Evolutionary conservation across 2,797 vertebrate genomes (phyloP), one percentile per base, ranked within the genome.

Genomic region (Cuculus canorus): DNA sequence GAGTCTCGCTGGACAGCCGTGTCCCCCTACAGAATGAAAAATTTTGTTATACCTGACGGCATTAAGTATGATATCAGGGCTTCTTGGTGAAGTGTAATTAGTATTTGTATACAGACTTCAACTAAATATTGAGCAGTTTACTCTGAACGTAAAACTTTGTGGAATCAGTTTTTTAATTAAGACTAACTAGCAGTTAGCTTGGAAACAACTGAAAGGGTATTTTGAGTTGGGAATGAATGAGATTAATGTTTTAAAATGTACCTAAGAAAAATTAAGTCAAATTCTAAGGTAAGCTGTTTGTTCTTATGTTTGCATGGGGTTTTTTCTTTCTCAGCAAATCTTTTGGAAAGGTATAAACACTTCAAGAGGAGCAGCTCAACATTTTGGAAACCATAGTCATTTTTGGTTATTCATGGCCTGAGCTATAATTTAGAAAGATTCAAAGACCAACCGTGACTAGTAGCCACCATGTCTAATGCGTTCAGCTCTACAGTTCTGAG

Each of bases 401-500:
- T 91, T 95, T 82, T 85, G 23, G 39, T 71, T 89, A 71, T 85
- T 88, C 17, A 1, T 61, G 33, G 48, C n/a, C 53, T 50, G 19
- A 61, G 41, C 25, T 88, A 19, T 93, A 95, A 82, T 86, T 95
- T 87, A 64, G 64, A 73, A 48, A 63, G 39, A 82, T 82, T 90
- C 54, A 86, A 90, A 86, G 86, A 88, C 63, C 59, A 92, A 32
- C 68, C 45, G 71, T 80, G 82, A 86, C 70, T 82, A 80, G 60
- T 45, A 91, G 85, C 84, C 83, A 86, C 82, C 86, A 93, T 77
- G 88, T 85, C 88, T 77, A 95, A 95, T 93, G 30, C 71, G 71
- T 80, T 94, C 84, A 63, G 64, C 65, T 86, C 68, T 81, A 64
- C 57, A 71, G 37, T 71, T 91, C 56, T 87, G 69, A 96, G 83